phyloP scores from a whole-genome alignment of 2,113 vertebrate genomes.

The Gracilinanus agilis region DNA sequence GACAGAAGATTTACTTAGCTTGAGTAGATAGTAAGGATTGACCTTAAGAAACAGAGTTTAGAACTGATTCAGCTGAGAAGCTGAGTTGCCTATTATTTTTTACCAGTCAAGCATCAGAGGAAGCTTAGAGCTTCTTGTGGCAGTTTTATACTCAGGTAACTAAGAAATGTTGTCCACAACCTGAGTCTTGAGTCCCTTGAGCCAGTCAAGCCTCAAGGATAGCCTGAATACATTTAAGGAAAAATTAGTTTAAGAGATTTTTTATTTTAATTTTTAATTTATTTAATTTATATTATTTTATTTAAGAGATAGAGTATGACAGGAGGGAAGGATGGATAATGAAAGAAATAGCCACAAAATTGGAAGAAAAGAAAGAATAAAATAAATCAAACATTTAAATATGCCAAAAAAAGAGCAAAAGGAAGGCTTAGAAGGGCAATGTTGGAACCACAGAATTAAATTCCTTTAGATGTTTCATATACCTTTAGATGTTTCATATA shows the following conservation, averaged over 20 bases:
- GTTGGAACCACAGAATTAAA: not conserved
- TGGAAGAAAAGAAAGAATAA: not conserved
- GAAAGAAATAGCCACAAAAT: not conserved
- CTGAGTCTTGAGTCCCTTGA: not conserved
- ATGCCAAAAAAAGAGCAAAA: not conserved
- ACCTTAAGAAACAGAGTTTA: not conserved
- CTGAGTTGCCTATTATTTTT: not conserved
- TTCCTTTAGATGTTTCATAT: not conserved
- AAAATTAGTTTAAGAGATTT: not conserved
- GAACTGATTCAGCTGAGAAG: not conserved
- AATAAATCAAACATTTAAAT: not conserved
- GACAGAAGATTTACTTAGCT: not conserved
- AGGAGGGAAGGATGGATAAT: not conserved
- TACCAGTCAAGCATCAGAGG: not conserved
- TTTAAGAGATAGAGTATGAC: too few relatives aligned
- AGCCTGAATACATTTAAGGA: not conserved
- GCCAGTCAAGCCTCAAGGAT: not conserved
- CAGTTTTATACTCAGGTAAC: not conserved
- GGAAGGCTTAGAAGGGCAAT: not conserved
- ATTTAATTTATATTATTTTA: too few relatives aligned
- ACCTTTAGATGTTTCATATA: not conserved
- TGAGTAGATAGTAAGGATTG: not conserved
- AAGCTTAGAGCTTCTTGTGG: not conserved
- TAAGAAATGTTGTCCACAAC: not conserved
- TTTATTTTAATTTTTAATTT: too few relatives aligned